Evolutionary conservation across 2,888 invertebrate genomes (phyloP).

Genomic region (Nysson spinosus): DNA sequence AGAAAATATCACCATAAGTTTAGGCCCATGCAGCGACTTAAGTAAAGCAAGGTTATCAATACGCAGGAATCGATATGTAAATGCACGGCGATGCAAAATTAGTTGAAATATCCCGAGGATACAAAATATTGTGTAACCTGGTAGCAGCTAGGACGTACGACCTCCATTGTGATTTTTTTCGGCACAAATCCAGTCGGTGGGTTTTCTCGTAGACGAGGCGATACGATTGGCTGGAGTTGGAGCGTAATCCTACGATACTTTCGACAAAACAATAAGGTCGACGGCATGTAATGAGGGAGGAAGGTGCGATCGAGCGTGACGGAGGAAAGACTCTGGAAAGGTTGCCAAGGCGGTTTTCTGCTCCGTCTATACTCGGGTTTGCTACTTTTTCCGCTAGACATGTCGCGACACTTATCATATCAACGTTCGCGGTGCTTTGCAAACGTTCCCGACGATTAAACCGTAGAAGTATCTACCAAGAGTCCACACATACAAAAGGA

Average conservation of each 20-base stretch:
- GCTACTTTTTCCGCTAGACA: conserved; percentile 10
- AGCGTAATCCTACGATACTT: conserved; percentile 50
- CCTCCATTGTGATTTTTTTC: background rate
- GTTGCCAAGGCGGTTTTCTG: conserved; percentile 38
- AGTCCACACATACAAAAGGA: conserved; percentile 15
- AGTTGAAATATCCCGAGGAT: background rate
- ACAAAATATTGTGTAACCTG: conserved; percentile 21
- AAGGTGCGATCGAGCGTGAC: conserved; percentile 66
- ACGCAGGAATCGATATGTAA: too few relatives aligned
- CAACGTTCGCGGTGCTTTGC: conserved; percentile 18
- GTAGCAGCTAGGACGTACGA: background rate
- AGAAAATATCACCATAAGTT: too few relatives aligned
- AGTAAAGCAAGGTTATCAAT: too few relatives aligned
- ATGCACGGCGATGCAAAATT: too few relatives aligned
- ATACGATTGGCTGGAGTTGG: conserved; percentile 35
- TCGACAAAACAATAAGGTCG: conserved; percentile 71
- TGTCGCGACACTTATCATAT: conserved; percentile 44
- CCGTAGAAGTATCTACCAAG: background rate
- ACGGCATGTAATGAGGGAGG: conserved; percentile 69
- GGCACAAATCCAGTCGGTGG: background rate
- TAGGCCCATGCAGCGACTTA: too few relatives aligned
- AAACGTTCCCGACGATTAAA: conserved; percentile 27
- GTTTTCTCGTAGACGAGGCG: conserved; percentile 20
- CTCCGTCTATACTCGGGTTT: conserved; percentile 18
- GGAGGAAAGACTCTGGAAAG: conserved; percentile 34